A percentile compares a stretch with the other conserved stretches of the same genome.
These are phyloP conservation scores for Cuniculus paca DNA, from an alignment of 2,797 vertebrate species.

Conservation along the genomic window DNA sequence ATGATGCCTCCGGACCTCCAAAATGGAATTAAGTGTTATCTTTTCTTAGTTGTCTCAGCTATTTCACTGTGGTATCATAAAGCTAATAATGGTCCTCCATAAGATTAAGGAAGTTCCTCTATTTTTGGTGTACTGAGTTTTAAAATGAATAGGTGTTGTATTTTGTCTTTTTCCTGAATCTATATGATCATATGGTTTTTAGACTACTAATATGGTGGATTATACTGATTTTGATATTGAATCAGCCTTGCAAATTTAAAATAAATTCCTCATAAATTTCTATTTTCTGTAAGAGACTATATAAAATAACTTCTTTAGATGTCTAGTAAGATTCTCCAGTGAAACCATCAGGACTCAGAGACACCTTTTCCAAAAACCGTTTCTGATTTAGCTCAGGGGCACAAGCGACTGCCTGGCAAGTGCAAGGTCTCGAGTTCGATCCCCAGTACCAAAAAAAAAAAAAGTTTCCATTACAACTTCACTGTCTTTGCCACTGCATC, in stretches of 20 bases:
- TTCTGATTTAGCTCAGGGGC: too few species aligned
- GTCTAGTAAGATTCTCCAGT: not conserved
- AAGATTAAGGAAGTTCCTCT: not conserved
- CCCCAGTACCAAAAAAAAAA: too few species aligned
- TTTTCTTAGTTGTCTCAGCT: not conserved
- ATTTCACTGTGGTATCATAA: not conserved
- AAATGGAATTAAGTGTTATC: not conserved
- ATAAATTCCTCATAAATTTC: not conserved
- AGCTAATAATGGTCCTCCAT: not conserved
- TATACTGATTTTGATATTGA: not conserved
- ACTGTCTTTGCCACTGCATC: not conserved
- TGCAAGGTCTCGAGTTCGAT: too few species aligned
- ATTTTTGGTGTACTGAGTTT: not conserved
- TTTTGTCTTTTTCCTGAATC: conserved; percentile 3
- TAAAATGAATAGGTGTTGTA: not conserved
- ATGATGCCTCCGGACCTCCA: not conserved
- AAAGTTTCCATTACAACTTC: not conserved
- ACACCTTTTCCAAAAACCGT: not conserved
- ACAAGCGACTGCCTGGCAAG: too few species aligned
- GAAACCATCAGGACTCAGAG: not conserved
- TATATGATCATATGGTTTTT: not conserved
- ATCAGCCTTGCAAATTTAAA: not conserved
- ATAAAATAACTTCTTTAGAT: conserved; percentile 25
- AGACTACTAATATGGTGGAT: not conserved
- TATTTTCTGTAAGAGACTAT: not conserved